Percentiles rank a stretch among this genome's conserved stretches.
These are phyloP conservation scores for Pammene aurita DNA, from an alignment of 2,888 invertebrate genomes.

Conservation along the genomic window DNA sequence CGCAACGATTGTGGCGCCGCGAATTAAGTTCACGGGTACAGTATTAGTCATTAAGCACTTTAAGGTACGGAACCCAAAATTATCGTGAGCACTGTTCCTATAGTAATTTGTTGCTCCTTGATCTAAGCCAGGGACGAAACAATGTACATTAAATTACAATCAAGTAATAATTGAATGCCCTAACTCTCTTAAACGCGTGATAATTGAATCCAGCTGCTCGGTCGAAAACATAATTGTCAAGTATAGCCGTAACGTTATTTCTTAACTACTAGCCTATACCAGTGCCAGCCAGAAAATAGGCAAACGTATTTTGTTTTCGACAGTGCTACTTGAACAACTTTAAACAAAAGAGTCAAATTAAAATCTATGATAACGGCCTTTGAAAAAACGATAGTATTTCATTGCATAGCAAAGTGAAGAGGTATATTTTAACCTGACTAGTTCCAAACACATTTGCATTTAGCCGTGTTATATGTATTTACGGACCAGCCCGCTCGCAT, in stretches of 20 bases:
- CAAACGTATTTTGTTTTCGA: slow-evolving; percentile 24
- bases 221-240: slow-evolving; percentile 24
- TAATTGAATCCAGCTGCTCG: slow-evolving; percentile 31
- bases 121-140: slow-evolving; percentile 71
- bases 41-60: not conserved
- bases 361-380: slow-evolving; percentile 40
- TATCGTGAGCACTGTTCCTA: slow-evolving; percentile 39
- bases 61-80: slow-evolving; percentile 40
- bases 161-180: slow-evolving; percentile 49
- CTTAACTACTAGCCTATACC: slow-evolving; percentile 28
- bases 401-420: slow-evolving; percentile 48
- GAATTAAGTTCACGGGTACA: not conserved
- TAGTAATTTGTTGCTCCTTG: slow-evolving; percentile 44
- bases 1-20: slow-evolving; percentile 5
- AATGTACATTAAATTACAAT: slow-evolving; percentile 66
- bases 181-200: slow-evolving; percentile 37
- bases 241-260: slow-evolving; percentile 12
- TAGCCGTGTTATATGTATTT: slow-evolving; percentile 62
- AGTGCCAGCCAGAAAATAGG: slow-evolving; percentile 29
- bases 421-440: slow-evolving; percentile 76
- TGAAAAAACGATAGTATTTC: slow-evolving; percentile 18
- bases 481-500: slow-evolving; percentile 10
- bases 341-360: slow-evolving; percentile 28
- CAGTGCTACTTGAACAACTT: slow-evolving; percentile 27
- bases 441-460: slow-evolving; percentile 72